Evolutionary conservation across 2,888 invertebrate species (phyloP).

Genomic region (Monopis laevigella): DNA sequence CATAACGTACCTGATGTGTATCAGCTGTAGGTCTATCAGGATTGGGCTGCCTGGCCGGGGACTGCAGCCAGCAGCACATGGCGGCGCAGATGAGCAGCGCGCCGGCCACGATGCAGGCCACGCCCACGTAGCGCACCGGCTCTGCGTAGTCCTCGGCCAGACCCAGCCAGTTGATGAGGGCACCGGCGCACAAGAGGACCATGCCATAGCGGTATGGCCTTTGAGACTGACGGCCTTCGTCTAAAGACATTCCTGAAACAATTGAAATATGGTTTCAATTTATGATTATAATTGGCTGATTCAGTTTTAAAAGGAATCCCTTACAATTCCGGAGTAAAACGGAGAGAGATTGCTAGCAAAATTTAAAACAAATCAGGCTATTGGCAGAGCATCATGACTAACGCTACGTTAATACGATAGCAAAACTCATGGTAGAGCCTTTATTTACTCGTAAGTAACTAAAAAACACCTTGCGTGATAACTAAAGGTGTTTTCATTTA

Average conservation of each 20-base stretch:
- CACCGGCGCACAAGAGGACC: constrained; percentile 76
- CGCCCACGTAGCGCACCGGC: constrained; percentile 76
- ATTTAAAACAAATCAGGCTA: too few species aligned
- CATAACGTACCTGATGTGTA: constrained; percentile 61
- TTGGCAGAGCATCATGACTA: too few species aligned
- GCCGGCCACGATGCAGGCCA: constrained; percentile 78
- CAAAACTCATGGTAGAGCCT: too few species aligned
- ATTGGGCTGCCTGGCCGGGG: constrained; percentile 52
- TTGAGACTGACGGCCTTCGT: constrained; percentile 73
- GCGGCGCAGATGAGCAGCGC: constrained; percentile 77
- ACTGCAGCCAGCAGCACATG: constrained; percentile 78
- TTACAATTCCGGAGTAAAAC: too few species aligned
- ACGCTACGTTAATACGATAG: too few species aligned
- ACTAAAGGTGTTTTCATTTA: too few species aligned
- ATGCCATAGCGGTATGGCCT: constrained; percentile 78
- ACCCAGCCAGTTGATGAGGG: constrained; percentile 78
- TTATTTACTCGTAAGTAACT: too few species aligned
- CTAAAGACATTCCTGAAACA: constrained; percentile 71
- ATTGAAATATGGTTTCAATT: too few species aligned
- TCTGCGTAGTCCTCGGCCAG: constrained; percentile 77
- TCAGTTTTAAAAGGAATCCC: too few species aligned
- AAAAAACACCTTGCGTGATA: too few species aligned
- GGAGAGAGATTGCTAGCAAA: too few species aligned
- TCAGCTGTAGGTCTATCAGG: constrained; percentile 48
- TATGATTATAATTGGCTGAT: too few species aligned